Conservation (phyloP, 2,888 invertebrate species). For the Nysson spinosus region DNA sequence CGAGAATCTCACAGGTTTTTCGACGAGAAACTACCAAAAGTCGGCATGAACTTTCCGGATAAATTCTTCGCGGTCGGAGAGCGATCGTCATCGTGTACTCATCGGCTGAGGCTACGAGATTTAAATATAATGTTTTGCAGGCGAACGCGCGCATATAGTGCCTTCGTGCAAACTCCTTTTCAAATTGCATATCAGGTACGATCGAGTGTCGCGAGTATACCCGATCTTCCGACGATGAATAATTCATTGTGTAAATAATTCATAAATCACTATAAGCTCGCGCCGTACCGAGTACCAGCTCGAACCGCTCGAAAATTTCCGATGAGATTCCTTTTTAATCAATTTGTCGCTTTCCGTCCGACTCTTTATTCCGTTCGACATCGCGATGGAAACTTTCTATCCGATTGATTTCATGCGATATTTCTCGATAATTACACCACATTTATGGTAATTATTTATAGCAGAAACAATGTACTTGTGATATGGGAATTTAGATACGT, state of each 20-base stretch:
- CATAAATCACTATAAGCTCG: conserved; percentile 55
- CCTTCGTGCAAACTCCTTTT: conserved; percentile 53
- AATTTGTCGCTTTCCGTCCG: conserved; percentile 1
- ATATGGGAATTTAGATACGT: too few relatives aligned
- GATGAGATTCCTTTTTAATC: conserved; percentile 14
- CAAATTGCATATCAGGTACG: conserved; percentile 62
- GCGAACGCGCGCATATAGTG: conserved; percentile 37
- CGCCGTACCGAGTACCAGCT: conserved; percentile 18
- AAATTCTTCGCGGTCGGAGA: too few relatives aligned
- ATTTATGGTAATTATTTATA: too few relatives aligned
- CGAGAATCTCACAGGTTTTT: too few relatives aligned
- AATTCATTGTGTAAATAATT: conserved; percentile 64
- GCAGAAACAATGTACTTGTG: too few relatives aligned
- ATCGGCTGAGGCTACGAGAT: conserved; percentile 25
- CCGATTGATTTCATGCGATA: too few relatives aligned
- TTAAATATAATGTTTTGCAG: conserved; percentile 56
- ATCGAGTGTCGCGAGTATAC: conserved; percentile 62
- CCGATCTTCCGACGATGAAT: conserved; percentile 63
- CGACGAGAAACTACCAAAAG: too few relatives aligned
- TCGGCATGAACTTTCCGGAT: too few relatives aligned
- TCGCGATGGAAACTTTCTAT: background rate
- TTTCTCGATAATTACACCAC: too few relatives aligned
- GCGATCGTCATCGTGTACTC: background rate
- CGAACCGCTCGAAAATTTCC: conserved; percentile 43
- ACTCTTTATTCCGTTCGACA: background rate